phyloP scores from a whole-genome alignment of 1,140 invertebrate species.

The Calephelis virginiensis region DNA sequence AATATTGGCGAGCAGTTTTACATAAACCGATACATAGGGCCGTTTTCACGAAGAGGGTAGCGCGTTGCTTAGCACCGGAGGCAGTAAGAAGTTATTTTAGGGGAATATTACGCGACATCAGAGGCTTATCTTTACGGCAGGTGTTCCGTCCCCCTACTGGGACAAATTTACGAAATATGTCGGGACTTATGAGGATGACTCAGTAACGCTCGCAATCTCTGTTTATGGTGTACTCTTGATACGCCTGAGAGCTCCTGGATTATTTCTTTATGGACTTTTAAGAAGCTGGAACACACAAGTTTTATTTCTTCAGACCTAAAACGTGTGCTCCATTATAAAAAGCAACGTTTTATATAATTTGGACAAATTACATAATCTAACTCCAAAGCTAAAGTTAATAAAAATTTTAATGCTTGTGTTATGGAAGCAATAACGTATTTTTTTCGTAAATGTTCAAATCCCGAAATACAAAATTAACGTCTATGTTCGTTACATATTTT shows the following conservation, averaged over 20 bases:
- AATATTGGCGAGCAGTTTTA: conserved; percentile 22
- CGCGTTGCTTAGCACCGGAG: conserved; percentile 68
- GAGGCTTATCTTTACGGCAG: conserved; percentile 76
- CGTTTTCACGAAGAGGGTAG: conserved; percentile 35
- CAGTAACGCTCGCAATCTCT: conserved; percentile 27
- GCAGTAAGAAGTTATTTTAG: conserved; percentile 77
- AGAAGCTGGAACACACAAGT: neutral
- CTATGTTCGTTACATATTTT: no score
- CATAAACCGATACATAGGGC: conserved; percentile 34
- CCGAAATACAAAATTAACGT: no score
- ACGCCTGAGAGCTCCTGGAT: conserved; percentile 24
- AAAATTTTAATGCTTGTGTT: no score
- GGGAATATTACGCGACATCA: conserved; percentile 73
- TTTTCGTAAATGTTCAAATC: no score
- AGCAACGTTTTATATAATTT: neutral
- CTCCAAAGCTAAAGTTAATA: neutral
- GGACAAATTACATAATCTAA: neutral
- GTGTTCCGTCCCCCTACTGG: conserved; percentile 57
- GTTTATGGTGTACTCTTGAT: conserved; percentile 31
- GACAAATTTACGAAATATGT: conserved; percentile 74
- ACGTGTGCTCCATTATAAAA: no score
- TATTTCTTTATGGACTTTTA: conserved; percentile 12
- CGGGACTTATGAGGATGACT: conserved; percentile 69
- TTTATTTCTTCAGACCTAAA: neutral
- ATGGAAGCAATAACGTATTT: no score